Percentiles rank a stretch among this genome's conserved stretches.
Evolutionary conservation across 2,888 invertebrate genomes (phyloP).

Genomic region (Acanthoscelides obtectus): DNA sequence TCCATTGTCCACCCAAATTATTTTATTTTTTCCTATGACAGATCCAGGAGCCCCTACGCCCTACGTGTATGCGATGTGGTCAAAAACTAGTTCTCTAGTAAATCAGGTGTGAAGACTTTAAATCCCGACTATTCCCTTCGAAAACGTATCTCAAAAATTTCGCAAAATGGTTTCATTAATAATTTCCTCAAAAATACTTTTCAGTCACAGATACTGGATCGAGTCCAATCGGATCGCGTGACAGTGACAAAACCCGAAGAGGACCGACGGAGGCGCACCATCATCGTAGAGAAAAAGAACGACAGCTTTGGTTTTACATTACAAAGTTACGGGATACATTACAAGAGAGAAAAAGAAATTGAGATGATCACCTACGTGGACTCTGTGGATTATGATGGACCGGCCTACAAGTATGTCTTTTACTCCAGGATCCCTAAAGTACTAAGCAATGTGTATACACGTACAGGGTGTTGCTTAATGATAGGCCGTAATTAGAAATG

Average conservation of each 20-base stretch:
- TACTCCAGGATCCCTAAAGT: too few relatives aligned
- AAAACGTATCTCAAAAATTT: background rate
- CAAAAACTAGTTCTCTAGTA: too few relatives aligned
- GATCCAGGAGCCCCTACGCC: too few relatives aligned
- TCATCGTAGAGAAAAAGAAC: constrained; percentile 86
- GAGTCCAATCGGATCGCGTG: constrained; percentile 68
- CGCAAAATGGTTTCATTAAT: background rate
- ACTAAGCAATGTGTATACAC: too few relatives aligned
- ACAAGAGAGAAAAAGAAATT: constrained; percentile 88
- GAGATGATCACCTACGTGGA: constrained; percentile 98
- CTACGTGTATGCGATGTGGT: too few relatives aligned
- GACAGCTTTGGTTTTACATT: constrained; percentile 92
- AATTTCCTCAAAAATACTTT: constrained; percentile 20
- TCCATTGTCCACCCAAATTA: too few relatives aligned
- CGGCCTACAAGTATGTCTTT: constrained; percentile 64
- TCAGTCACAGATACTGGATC: constrained; percentile 63
- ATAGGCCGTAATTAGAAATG: too few relatives aligned
- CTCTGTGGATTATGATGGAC: constrained; percentile 88
- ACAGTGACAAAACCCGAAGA: constrained; percentile 71
- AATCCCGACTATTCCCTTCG: too few relatives aligned
- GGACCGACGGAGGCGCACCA: constrained; percentile 82
- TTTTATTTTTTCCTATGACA: too few relatives aligned
- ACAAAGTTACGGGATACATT: constrained; percentile 96
- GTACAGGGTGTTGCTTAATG: too few relatives aligned
- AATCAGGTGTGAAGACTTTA: too few relatives aligned